Base-by-base conservation (phyloP, 1,140 invertebrate species). In the Drosophila rufa region DNA sequence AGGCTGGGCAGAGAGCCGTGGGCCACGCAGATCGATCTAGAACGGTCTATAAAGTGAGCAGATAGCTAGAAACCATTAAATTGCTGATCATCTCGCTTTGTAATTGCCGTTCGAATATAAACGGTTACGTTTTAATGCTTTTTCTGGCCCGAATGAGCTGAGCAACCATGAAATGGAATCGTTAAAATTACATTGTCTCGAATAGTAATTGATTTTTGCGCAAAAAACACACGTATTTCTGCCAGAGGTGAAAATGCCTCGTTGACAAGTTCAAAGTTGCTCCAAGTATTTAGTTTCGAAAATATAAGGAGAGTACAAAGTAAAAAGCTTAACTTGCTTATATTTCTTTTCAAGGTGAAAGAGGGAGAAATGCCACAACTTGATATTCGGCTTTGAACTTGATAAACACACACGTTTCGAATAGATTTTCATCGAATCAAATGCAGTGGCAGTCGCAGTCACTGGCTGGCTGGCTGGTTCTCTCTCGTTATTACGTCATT, bases 131-230 rank as follows among this genome's bases (percentile, higher is more conserved):
- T 62, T 65, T 65, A 60, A 43, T 60, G 61, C 33, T 19, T 15
- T 22, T 22, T 30, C 42, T 33, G 4, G 2, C 15, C n/a, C 33
- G 25, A 19, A 51, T 51, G 27, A 17, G 47, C 27, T 22, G 38
- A 4, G 15, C 14, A 43, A 7, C 40, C 27, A 62, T 66, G 12
- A 66, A 62, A 45, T 17, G 30, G 30, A 36, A 27, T 66, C 62
- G 57, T 66, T 36, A 66, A 66, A 56, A 33, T 45, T 25, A 66
- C 62, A 61, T 25, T 66, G 62, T 66, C 12, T 65, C 9, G 2
- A 43, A 46, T 62, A 19, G 62, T 36, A 62, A 66, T 62, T 62
- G 62, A 66, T 62, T 65, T 65, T 65, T 7, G 8, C 15, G 17
- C n/a, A 51, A 36, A 30, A 19, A 19, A 36, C 19, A 12, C 3